Percentiles rank a stretch among this genome's conserved stretches.
Evolutionary conservation across 2,797 vertebrate species (phyloP).

Genomic region (Acomys russatus): DNA sequence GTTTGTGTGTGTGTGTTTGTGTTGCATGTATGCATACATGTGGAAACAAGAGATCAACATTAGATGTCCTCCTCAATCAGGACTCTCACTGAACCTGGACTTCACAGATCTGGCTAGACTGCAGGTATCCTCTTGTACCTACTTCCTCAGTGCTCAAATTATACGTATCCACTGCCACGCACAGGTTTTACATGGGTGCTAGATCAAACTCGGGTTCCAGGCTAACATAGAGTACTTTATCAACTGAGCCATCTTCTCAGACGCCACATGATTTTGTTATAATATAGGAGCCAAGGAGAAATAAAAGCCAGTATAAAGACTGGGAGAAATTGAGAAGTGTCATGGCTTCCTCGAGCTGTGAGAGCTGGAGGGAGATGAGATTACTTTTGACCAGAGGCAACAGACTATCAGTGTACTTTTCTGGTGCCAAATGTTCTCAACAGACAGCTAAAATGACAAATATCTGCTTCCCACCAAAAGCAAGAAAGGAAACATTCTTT

Average conservation of each 20-base stretch:
- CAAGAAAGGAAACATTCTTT: slow-evolving; percentile 65
- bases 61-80: not conserved
- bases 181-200: not conserved
- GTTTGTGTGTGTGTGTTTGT: not conserved
- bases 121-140: not conserved
- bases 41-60: not conserved
- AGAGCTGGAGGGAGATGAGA: slow-evolving; percentile 1
- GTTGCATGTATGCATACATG: not conserved
- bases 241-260: not conserved
- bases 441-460: slow-evolving; percentile 24
- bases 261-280: not conserved
- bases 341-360: not conserved
- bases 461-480: slow-evolving; percentile 62
- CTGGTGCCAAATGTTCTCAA: slow-evolving; percentile 68
- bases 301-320: not conserved
- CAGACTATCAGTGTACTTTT: slow-evolving; percentile 44
- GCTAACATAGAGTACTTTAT: not conserved
- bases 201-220: not conserved
- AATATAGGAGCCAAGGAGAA: not conserved
- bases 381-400: slow-evolving; percentile 47
- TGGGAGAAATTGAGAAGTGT: not conserved
- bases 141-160: no score
- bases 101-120: not conserved
- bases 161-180: not conserved
- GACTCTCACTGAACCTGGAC: not conserved